phyloP scores from a whole-genome alignment of 2,797 vertebrate genomes.

The Phyllotis vaccarum region DNA sequence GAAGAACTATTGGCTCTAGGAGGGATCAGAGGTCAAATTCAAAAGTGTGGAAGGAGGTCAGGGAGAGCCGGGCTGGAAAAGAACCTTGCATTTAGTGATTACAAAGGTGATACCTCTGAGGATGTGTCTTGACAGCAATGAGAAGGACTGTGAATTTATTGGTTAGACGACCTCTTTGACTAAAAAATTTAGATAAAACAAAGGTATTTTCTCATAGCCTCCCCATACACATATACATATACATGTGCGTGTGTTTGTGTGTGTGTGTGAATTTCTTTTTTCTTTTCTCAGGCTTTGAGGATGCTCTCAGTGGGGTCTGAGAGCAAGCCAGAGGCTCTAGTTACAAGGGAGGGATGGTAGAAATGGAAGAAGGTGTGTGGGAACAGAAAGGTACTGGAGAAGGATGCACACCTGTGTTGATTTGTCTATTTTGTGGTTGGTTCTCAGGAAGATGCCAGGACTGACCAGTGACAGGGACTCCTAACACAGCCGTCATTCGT shows the following conservation, averaged over 20 bases:
- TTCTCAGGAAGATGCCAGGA: background rate
- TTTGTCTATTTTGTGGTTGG: background rate
- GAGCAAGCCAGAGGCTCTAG: background rate
- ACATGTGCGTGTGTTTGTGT: background rate
- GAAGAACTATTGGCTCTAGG: background rate
- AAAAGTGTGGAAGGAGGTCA: background rate
- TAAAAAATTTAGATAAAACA: slow-evolving; percentile 19
- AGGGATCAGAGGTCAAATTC: background rate
- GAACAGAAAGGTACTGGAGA: background rate
- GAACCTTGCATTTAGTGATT: background rate
- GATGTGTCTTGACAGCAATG: background rate
- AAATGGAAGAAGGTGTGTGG: background rate
- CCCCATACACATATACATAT: background rate
- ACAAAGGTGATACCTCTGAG: background rate
- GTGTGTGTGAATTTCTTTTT: background rate
- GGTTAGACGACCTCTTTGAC: background rate
- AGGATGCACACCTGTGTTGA: background rate
- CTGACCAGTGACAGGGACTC: background rate
- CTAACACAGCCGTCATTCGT: background rate
- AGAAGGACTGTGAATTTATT: background rate
- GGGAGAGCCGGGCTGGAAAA: background rate
- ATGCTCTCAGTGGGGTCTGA: background rate
- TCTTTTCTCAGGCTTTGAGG: background rate
- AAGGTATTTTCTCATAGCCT: background rate
- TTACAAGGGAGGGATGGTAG: background rate